Base-by-base conservation (phyloP, 1,140 invertebrate genomes). In the Bombus difficillimus region DNA sequence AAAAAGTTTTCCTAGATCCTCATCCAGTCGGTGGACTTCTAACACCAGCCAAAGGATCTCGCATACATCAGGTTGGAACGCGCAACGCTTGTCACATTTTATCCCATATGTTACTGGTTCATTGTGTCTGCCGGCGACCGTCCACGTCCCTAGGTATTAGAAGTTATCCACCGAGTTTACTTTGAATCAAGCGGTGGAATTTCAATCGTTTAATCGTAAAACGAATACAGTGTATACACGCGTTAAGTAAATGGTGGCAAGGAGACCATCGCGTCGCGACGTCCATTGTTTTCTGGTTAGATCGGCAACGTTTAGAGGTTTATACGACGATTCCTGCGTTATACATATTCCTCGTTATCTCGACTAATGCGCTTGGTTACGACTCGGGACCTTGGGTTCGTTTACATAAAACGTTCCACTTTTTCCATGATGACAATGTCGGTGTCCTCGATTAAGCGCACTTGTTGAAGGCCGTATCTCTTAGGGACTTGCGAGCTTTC, bases 321-420 rank as follows among this genome's bases (percentile, higher is more conserved):
- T 59, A 28, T 22, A 22, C 66, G 18, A 18, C 18, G 9, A 9
- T 68, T 15, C 1, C 22, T n/a, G 13, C 68, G 22, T 85, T 68
- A 62, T 57, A 43, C 41, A 47, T 22, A 69, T 37, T 57, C 15
- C 75, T 15, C 13, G 64, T 84, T 80, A 80, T 80, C 78, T 74
- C 41, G n/a, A 4, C 25, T 73, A 81, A 66, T 57, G 77, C n/a
- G 32, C 22, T 25, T 5, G 47, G 34, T 25, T n/a, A 66, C 6
- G 68, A 68, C 41, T 13, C 43, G 12, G 41, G 28, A 59, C 85
- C 85, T 86, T 86, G 80, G 9, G 15, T 76, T 72, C 37, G 64
- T 76, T 86, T 83, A 59, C 80, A 83, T 83, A 83, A 86, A 75
- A 76, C 80, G 85, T 71, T 83, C 72, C 53, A 71, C 64, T 76